Evolutionary conservation across 2,888 invertebrate genomes (phyloP).

Genomic region (Catonia carolina): DNA sequence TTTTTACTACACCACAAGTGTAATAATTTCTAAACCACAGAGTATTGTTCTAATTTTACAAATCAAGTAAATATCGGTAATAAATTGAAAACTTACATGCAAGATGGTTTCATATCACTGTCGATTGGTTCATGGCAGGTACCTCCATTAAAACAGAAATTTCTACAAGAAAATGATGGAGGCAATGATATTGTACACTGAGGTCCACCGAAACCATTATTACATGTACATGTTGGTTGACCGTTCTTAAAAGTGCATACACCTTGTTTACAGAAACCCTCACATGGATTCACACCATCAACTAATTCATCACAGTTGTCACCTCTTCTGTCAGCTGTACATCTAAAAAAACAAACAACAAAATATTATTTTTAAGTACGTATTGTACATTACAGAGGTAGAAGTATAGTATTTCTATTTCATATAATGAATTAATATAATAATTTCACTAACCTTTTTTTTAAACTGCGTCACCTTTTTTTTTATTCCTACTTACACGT

Average conservation of each 20-base stretch:
- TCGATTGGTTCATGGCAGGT: conserved; percentile 45
- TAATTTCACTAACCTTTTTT: too few species aligned
- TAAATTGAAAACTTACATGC: conserved; percentile 44
- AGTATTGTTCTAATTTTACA: not conserved
- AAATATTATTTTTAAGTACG: too few species aligned
- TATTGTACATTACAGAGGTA: too few species aligned
- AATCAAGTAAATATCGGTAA: not conserved
- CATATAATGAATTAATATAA: too few species aligned
- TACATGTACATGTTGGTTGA: conserved; percentile 21
- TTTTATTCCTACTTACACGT: too few species aligned
- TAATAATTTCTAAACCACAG: conserved; percentile 3
- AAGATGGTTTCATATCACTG: conserved; percentile 40
- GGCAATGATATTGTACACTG: conserved; percentile 47
- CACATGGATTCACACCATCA: conserved; percentile 57
- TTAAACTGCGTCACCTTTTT: too few species aligned
- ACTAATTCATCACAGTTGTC: conserved; percentile 52
- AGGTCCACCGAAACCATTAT: conserved; percentile 32
- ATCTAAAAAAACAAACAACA: conserved; percentile 41
- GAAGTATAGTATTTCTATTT: too few species aligned
- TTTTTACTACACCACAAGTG: too few species aligned
- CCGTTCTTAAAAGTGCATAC: conserved; percentile 49
- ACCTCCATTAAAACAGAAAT: conserved; percentile 50
- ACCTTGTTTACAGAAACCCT: conserved; percentile 51
- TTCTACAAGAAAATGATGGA: conserved; percentile 39
- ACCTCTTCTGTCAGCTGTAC: conserved; percentile 51